A percentile compares a stretch with the other conserved stretches of the same genome.
Conservation (phyloP, 2,888 invertebrate genomes). For the Yponomeuta malinellus region DNA sequence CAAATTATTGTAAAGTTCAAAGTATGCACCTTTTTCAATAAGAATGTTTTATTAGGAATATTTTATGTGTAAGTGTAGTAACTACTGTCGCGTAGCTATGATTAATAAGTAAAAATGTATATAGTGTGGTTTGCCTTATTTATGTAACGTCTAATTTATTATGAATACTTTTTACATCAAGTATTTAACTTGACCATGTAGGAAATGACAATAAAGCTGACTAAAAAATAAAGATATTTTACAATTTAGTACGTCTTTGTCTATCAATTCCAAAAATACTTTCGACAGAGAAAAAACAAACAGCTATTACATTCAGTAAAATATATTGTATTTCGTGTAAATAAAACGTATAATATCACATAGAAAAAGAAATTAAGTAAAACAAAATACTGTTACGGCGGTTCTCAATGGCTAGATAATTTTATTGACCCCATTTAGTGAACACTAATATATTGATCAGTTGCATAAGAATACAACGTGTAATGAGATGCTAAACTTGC, state of each 20-base stretch:
- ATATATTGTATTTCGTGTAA: neutral
- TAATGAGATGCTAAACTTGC: neutral
- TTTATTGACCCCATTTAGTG: neutral
- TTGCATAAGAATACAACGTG: neutral
- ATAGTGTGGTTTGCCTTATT: too few relatives aligned
- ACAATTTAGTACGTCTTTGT: too few relatives aligned
- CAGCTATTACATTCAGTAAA: neutral
- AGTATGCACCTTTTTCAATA: too few relatives aligned
- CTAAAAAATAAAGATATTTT: neutral
- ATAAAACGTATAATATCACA: neutral
- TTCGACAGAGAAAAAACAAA: neutral
- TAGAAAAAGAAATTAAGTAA: slow-evolving; percentile 16
- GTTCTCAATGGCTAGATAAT: neutral
- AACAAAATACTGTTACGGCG: neutral
- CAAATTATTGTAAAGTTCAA: too few relatives aligned
- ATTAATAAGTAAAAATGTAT: too few relatives aligned
- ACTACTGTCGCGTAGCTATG: too few relatives aligned
- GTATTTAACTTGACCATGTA: too few relatives aligned
- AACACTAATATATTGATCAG: neutral
- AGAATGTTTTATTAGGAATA: too few relatives aligned
- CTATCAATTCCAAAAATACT: neutral
- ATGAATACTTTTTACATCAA: too few relatives aligned
- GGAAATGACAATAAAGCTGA: too few relatives aligned
- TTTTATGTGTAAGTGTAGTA: too few relatives aligned
- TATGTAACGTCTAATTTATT: too few relatives aligned